Evolutionary conservation across 1,140 invertebrate species (phyloP).

Genomic region (Saccostrea echinata): DNA sequence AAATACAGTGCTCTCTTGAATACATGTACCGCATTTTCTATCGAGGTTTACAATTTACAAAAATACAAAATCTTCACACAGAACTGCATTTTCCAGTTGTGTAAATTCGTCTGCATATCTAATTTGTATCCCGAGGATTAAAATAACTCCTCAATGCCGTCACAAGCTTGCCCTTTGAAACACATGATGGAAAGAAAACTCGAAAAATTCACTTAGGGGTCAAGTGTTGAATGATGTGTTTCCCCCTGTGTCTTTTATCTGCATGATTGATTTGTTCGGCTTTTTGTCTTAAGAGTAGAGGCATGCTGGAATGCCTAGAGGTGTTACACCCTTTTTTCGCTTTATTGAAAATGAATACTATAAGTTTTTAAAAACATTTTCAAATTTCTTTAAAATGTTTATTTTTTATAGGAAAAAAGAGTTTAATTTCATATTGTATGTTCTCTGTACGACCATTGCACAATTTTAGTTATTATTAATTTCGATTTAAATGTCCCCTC

Average conservation of each 20-base stretch:
- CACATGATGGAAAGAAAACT: not conserved
- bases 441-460: no score
- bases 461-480: no score
- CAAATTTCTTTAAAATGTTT: no score
- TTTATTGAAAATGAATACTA: no score
- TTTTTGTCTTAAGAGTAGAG: not conserved
- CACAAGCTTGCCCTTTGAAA: not conserved
- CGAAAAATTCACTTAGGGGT: not conserved
- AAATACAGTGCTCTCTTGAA: not conserved
- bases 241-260: not conserved
- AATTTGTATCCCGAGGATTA: not conserved
- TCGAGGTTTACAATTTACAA: not conserved
- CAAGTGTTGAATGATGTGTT: not conserved
- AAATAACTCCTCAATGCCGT: not conserved
- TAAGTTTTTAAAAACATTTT: no score
- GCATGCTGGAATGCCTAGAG: not conserved
- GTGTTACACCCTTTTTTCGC: no score
- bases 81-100: not conserved
- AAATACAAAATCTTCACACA: not conserved
- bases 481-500: no score
- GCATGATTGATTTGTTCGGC: not conserved
- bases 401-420: no score
- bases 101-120: not conserved
- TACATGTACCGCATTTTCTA: not conserved
- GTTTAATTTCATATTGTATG: no score